A percentile compares a stretch with the other conserved stretches of the same genome.
These are phyloP conservation scores for Contarinia nasturtii DNA, from an alignment of 1,140 invertebrate genomes.

Conservation along the genomic window DNA sequence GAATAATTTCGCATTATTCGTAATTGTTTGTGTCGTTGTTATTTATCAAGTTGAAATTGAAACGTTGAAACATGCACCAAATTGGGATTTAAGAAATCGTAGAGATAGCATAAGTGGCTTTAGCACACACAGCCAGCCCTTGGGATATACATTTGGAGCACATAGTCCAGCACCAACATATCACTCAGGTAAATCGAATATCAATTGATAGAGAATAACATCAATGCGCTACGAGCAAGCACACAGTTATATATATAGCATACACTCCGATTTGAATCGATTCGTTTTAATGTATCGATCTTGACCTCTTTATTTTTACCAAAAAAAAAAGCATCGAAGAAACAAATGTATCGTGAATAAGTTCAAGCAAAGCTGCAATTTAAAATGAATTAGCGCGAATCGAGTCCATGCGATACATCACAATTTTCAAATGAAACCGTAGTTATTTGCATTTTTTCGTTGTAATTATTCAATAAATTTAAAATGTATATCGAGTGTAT, in stretches of 20 bases:
- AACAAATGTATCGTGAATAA: no score
- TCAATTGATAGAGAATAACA: no score
- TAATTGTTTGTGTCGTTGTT: conserved; percentile 11
- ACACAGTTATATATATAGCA: no score
- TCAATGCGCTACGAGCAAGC: no score
- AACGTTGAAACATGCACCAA: conserved; percentile 24
- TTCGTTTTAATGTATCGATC: not conserved
- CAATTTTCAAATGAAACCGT: not conserved
- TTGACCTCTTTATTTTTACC: not conserved
- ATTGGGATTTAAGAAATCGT: conserved; percentile 24
- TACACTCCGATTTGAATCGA: not conserved
- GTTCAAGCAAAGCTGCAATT: no score
- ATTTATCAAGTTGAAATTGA: conserved; percentile 22
- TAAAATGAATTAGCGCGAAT: no score
- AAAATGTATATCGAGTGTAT: no score
- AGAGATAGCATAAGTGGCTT: conserved; percentile 26
- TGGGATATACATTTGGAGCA: conserved; percentile 19
- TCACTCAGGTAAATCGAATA: conserved; percentile 19
- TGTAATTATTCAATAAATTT: no score
- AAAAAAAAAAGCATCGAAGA: no score
- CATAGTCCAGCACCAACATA: conserved; percentile 24
- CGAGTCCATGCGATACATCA: no score
- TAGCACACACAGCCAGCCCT: conserved; percentile 23
- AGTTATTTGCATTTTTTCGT: no score
- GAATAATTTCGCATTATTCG: conserved; percentile 4